Conservation (phyloP, 2,797 vertebrate species). For the Nannoperca australis region DNA sequence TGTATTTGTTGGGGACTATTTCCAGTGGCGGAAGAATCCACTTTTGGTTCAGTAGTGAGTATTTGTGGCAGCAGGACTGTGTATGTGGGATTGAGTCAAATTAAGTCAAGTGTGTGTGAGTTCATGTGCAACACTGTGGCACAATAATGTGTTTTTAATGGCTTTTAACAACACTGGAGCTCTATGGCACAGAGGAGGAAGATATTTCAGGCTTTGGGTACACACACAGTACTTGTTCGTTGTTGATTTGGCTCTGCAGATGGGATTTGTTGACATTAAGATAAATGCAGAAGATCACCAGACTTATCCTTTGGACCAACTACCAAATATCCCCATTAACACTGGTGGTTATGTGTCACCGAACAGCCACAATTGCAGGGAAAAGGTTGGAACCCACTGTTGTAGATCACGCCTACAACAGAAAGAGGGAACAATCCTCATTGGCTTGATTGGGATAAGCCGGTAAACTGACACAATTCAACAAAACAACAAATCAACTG, state of each 20-base stretch:
- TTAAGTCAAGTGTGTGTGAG: neutral
- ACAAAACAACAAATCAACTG: neutral
- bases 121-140: no score
- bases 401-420: neutral
- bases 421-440: no score
- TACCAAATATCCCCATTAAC: neutral
- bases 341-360: neutral
- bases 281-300: neutral
- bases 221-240: neutral
- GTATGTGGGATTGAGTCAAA: neutral
- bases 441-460: neutral
- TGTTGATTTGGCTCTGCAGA: neutral
- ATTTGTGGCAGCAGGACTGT: no score
- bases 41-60: neutral
- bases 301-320: neutral
- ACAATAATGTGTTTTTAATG: no score
- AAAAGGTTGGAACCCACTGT: neutral
- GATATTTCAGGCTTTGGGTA: neutral
- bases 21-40: neutral
- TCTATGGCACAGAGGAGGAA: no score
- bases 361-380: neutral
- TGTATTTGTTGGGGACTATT: no score
- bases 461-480: neutral
- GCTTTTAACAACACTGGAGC: no score
- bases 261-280: neutral